A percentile compares a stretch with the other conserved stretches of the same genome.
Conservation (phyloP, 2,113 vertebrate genomes). For the Lanius ludovicianus region DNA sequence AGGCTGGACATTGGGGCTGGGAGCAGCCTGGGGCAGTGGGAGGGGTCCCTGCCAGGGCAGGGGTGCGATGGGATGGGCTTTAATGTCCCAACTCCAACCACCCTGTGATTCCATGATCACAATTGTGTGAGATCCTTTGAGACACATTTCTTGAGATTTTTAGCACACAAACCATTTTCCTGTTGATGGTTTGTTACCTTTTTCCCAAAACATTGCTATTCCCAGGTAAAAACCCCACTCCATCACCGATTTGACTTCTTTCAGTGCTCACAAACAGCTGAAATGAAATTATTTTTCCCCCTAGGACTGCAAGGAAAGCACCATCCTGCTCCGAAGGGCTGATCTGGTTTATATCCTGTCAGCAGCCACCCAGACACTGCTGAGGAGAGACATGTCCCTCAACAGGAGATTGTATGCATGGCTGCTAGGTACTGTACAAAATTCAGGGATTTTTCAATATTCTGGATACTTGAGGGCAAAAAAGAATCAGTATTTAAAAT, state of each 20-base stretch:
- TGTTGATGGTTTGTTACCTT: neutral
- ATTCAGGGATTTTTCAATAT: neutral
- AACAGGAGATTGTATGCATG: slow-evolving; percentile 95
- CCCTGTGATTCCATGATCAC: neutral
- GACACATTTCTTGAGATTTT: neutral
- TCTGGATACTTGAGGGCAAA: neutral
- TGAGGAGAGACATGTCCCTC: slow-evolving; percentile 97
- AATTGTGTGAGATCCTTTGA: neutral
- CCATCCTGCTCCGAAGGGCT: slow-evolving; percentile 71
- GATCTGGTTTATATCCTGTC: slow-evolving; percentile 85
- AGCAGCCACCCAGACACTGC: slow-evolving; percentile 85
- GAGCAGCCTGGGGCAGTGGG: neutral
- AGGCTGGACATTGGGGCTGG: neutral
- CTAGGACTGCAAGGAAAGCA: slow-evolving; percentile 77
- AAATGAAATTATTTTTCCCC: neutral
- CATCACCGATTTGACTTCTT: neutral
- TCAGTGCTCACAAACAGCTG: neutral
- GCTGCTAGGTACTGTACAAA: slow-evolving; percentile 83
- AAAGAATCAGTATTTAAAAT: neutral
- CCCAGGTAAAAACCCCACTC: neutral
- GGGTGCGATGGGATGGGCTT: no score
- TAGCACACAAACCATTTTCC: neutral
- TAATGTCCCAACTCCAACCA: neutral
- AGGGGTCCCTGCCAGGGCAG: neutral
- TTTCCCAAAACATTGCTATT: neutral